Base-by-base conservation (phyloP, 2,113 vertebrate species). In the Rhea pennata region DNA sequence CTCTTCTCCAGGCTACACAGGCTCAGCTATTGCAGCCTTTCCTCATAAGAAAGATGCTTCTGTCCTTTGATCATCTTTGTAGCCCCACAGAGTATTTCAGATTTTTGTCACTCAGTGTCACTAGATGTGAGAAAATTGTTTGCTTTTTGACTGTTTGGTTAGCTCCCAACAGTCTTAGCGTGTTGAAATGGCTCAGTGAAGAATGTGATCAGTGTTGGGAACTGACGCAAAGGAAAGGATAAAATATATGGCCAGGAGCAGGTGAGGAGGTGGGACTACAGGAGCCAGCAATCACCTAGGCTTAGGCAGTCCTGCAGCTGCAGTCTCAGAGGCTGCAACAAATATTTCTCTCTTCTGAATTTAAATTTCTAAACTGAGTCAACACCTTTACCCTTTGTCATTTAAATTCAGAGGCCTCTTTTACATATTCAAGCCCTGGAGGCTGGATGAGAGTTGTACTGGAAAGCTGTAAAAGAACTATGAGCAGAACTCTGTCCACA, bases 221-320 rank as follows among this genome's bases (percentile, higher is more conserved):
- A 66, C 31, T 0, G 1, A 2, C 22, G 48, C 0, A 75, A 71
- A 64, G 46, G 40, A 66, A 58, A 10, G 5, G 3, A 24, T 9
- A 31, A 36, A 92, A 26, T 40, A 5, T 0, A 10, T 12, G 39
- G 23, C 11, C 11, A 13, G 53, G 29, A 78, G 54, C 0, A 4
- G 24, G 14, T 62, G 44, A 20, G 61, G 69, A 29, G 50, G 33
- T 24, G 53, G 42, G 29, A 12, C 19, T 46, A 54, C 26, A 73
- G 61, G 33, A 19, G 12, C 20, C 22, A 58, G 31, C 19, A 29
- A 5, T 22, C 69, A 27, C 36, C 7, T 19, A 61, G 50, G 9
- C 5, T 22, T 75, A 33, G 24, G 46, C 14, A 67, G 51, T 42
- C 48, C 20, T 62, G 72, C 5, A 86, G 33, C 64, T 56, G 65